Evolutionary conservation across 1,140 invertebrate species (phyloP).

Genomic region (Trachymyrmex cornetzi): DNA sequence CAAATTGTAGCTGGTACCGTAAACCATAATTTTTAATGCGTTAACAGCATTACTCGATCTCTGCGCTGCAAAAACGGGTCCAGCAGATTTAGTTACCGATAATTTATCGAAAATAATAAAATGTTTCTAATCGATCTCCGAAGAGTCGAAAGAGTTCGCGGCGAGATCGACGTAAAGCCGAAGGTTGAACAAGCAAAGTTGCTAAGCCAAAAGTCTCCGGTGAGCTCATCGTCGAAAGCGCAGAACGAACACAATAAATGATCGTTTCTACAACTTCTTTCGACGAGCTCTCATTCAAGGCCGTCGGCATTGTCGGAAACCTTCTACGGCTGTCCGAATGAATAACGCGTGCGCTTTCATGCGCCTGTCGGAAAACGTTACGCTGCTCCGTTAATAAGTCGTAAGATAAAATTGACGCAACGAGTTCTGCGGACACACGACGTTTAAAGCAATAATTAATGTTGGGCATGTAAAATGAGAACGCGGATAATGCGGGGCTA

Average conservation of each 20-base stretch:
- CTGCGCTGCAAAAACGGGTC: background rate
- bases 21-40: too few species aligned
- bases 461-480: conserved; percentile 1
- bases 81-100: background rate
- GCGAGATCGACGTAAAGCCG: conserved; percentile 15
- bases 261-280: conserved; percentile 47
- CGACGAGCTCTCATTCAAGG: conserved; percentile 41
- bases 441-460: conserved; percentile 51
- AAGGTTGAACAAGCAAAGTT: conserved; percentile 17
- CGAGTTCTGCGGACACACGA: background rate
- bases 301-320: conserved; percentile 45
- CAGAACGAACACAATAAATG: conserved; percentile 41
- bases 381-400: conserved; percentile 50
- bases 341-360: conserved; percentile 56
- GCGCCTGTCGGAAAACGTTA: conserved; percentile 55
- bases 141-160: background rate
- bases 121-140: background rate
- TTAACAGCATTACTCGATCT: background rate
- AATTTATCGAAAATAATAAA: background rate
- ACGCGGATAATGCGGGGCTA: conserved; percentile 3
- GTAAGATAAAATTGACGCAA: conserved; percentile 43
- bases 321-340: conserved; percentile 42
- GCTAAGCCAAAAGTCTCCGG: background rate
- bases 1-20: too few species aligned
- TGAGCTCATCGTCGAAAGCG: background rate